A percentile compares a stretch with the other conserved stretches of the same genome.
These are phyloP conservation scores for Gonatopus flavifemur DNA, from an alignment of 1,140 invertebrate genomes.

Conservation along the genomic window DNA sequence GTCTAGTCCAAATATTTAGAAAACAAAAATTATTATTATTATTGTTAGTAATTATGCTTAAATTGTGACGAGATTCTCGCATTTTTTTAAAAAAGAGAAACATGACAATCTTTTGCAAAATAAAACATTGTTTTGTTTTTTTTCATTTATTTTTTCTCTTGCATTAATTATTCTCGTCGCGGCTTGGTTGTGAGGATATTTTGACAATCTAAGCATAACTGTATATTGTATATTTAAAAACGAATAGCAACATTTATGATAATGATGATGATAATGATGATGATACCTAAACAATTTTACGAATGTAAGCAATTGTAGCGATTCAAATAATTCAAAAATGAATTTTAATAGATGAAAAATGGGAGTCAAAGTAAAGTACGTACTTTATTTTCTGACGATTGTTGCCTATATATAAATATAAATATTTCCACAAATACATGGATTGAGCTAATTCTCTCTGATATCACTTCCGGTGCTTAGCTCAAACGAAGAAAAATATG, in stretches of 20 bases:
- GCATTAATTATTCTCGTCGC: neutral
- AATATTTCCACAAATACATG: too few species aligned
- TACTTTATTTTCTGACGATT: constrained; percentile 26
- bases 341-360: constrained; percentile 24
- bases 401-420: too few species aligned
- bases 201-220: constrained; percentile 48
- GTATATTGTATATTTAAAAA: constrained; percentile 54
- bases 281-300: too few species aligned
- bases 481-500: too few species aligned
- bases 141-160: constrained; percentile 9
- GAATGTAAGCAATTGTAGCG: constrained; percentile 13
- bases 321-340: constrained; percentile 23
- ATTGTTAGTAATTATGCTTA: constrained; percentile 53
- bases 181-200: constrained; percentile 38
- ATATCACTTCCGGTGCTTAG: too few species aligned
- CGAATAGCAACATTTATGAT: constrained; percentile 33
- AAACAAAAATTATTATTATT: too few species aligned
- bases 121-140: constrained; percentile 10
- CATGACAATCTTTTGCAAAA: constrained; percentile 36
- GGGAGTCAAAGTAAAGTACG: constrained; percentile 9
- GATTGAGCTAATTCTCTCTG: too few species aligned
- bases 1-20: constrained; percentile 59
- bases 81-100: too few species aligned
- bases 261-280: constrained; percentile 24
- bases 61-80: constrained; percentile 52